Base-by-base conservation (phyloP, 2,797 vertebrate genomes). In the Myotis findleyi region DNA sequence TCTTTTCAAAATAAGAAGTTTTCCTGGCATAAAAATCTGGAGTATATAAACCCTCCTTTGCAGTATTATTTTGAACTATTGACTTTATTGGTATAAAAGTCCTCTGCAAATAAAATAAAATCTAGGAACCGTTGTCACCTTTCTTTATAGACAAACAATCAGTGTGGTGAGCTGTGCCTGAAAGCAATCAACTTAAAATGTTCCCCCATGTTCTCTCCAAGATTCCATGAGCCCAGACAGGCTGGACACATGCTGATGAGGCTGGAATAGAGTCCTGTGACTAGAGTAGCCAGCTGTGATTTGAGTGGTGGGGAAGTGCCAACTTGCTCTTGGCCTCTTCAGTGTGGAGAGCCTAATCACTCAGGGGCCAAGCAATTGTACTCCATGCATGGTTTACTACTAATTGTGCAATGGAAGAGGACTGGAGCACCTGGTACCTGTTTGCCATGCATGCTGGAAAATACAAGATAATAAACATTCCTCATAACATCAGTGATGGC, bases 361-460 rank as follows among this genome's bases (percentile, higher is more conserved):
- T 96, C 57, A 89, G 97, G 87, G 96, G 82, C 80, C 95, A 96
- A 96, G 76, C 85, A 97, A 92, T 97, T 0, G 0, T 89, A 72
- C 59, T 95, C 64, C 17, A 68, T 91, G 91, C 27, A 62, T 75
- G 72, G 62, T 72, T 96, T 97, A 77, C 93, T 96, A 80, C 87
- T 96, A 96, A 94, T 85, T 97, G 88, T 96, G 91, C 38, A 83
- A 94, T 38, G 72, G 66, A 96, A 95, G 91, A 94, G 94, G 57
- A 49, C 14, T 21, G 44, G 55, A 85, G 79, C 72, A 80, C 92
- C 95, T 87, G 77, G 73, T 94, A 36, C 79, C 72, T 85, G 55
- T 95, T 97, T 94, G 62, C 64, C 88, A 33, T 64, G 25, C 62
- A 53, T 72, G 79, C 36, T 93, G 21, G 68, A 88, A 72, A 95